Conservation (phyloP, 2,113 vertebrate genomes). For the Otus sunia region DNA sequence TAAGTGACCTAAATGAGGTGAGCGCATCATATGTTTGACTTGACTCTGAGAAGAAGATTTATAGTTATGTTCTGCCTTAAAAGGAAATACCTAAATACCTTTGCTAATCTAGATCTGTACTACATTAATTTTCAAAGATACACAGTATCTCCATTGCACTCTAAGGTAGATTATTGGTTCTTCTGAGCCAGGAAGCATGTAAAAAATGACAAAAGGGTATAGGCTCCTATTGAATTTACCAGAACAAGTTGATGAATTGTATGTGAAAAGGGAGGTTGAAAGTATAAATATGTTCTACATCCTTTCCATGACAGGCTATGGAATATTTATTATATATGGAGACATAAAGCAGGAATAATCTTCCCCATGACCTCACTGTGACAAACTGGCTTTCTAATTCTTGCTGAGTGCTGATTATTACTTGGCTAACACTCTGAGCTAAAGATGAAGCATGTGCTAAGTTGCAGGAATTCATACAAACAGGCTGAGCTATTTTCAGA, state of each 20-base stretch:
- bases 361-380: slow-evolving; percentile 61
- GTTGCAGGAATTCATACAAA: slow-evolving; percentile 54
- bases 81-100: slow-evolving; percentile 21
- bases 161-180: not conserved
- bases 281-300: slow-evolving; percentile 54
- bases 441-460: slow-evolving; percentile 53
- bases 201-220: slow-evolving; percentile 25
- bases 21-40: not conserved
- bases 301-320: slow-evolving; percentile 26
- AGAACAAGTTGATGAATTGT: slow-evolving; percentile 37
- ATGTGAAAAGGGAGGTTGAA: slow-evolving; percentile 31
- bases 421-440: slow-evolving; percentile 35
- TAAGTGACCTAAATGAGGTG: not conserved
- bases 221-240: slow-evolving; percentile 10
- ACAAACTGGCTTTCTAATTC: slow-evolving; percentile 60
- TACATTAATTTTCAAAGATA: not conserved
- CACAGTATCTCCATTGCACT: not conserved
- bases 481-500: slow-evolving; percentile 48
- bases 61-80: not conserved
- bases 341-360: slow-evolving; percentile 63
- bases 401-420: slow-evolving; percentile 66
- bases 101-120: not conserved
- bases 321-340: slow-evolving; percentile 68
- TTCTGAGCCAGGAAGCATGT: not conserved
- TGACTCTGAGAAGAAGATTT: not conserved